Percentiles rank a stretch among this genome's conserved stretches.
These are phyloP conservation scores for Keiferia lycopersicella DNA, from an alignment of 2,888 invertebrate genomes.

Conservation along the genomic window DNA sequence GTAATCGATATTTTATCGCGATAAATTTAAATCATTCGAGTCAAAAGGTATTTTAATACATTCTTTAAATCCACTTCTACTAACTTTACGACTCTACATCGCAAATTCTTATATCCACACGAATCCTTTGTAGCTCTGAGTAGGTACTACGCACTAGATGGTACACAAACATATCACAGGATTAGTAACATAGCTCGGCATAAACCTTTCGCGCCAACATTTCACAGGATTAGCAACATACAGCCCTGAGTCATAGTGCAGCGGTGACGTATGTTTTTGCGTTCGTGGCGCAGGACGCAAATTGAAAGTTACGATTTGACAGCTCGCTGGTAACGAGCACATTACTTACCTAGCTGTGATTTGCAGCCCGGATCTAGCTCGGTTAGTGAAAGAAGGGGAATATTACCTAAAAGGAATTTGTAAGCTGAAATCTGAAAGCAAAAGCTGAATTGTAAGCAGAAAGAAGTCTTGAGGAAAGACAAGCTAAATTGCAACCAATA, in stretches of 20 bases:
- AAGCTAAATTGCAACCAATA: too few relatives aligned
- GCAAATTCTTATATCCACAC: too few relatives aligned
- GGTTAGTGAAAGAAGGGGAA: constrained; percentile 11
- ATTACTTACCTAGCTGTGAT: constrained; percentile 38
- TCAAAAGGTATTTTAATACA: too few relatives aligned
- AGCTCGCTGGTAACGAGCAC: constrained; percentile 61
- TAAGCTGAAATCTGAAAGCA: not conserved
- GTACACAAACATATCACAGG: constrained; percentile 2
- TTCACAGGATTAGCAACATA: constrained; percentile 17
- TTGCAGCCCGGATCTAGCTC: constrained; percentile 35
- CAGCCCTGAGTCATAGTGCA: constrained; percentile 35
- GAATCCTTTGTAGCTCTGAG: too few relatives aligned
- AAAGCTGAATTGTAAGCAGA: too few relatives aligned
- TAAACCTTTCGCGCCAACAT: not conserved
- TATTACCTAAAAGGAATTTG: constrained; percentile 2
- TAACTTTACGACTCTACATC: too few relatives aligned
- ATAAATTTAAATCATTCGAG: too few relatives aligned
- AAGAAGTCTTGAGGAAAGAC: too few relatives aligned
- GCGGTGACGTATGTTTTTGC: constrained; percentile 57
- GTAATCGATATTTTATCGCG: too few relatives aligned
- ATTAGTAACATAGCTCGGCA: not conserved
- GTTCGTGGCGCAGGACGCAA: constrained; percentile 62
- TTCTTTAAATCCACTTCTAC: too few relatives aligned
- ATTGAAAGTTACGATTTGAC: constrained; percentile 75
- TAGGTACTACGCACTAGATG: not conserved